phyloP scores from a whole-genome alignment of 2,113 vertebrate genomes.

The Cephalopterus ornatus region DNA sequence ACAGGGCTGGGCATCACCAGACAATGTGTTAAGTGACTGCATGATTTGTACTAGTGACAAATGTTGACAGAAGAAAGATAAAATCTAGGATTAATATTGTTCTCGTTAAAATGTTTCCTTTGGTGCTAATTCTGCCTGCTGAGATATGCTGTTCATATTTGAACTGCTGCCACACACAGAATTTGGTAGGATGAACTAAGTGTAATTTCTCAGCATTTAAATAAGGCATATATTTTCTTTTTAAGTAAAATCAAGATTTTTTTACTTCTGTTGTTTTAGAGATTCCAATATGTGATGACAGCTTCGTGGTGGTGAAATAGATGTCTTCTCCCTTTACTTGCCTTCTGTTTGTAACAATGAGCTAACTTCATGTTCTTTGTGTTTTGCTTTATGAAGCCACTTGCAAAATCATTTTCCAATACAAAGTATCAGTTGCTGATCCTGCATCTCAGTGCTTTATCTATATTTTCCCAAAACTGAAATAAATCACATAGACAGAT shows the following conservation, averaged over 20 bases:
- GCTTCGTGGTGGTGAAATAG: neutral
- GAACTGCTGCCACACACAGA: neutral
- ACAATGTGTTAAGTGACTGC: neutral
- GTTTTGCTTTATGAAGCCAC: neutral
- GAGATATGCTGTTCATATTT: neutral
- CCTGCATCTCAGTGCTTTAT: neutral
- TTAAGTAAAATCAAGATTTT: neutral
- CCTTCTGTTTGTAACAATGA: neutral
- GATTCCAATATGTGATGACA: neutral
- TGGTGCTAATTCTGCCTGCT: neutral
- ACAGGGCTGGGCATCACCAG: neutral
- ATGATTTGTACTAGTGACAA: neutral
- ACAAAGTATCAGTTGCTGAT: neutral
- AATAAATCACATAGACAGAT: neutral
- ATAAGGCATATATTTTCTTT: neutral
- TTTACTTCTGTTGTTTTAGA: neutral
- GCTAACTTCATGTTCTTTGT: neutral
- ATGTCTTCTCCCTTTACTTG: neutral
- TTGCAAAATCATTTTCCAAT: neutral
- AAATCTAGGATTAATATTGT: constrained; percentile 23
- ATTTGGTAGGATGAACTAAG: neutral
- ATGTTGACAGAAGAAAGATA: constrained; percentile 18
- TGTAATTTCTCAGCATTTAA: neutral
- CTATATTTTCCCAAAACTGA: neutral
- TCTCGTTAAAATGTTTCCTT: neutral